Percentiles rank a stretch among this genome's conserved stretches.
Conservation (phyloP, 1,140 invertebrate species). For the Atta cephalotes region DNA sequence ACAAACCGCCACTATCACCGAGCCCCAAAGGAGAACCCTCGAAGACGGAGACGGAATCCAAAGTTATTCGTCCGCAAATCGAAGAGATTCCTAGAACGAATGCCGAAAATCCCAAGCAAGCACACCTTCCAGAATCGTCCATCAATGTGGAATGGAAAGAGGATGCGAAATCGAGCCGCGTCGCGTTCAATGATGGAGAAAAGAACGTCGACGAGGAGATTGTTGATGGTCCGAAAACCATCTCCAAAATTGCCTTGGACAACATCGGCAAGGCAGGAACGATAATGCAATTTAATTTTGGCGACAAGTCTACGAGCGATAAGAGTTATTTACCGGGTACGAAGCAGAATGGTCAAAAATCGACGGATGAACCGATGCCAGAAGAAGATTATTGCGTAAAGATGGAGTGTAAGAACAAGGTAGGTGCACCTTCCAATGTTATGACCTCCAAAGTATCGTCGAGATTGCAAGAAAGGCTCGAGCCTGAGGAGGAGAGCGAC, state of each 20-base stretch:
- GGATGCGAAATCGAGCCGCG: slow-evolving; percentile 67
- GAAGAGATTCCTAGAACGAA: slow-evolving; percentile 5
- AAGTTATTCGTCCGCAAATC: background rate
- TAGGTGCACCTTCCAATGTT: slow-evolving; percentile 12
- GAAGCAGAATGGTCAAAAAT: slow-evolving; percentile 80
- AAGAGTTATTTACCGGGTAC: slow-evolving; percentile 86
- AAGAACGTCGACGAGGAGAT: slow-evolving; percentile 60
- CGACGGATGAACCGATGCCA: slow-evolving; percentile 25
- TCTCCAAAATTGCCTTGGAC: slow-evolving; percentile 88
- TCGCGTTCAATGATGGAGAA: slow-evolving; percentile 39
- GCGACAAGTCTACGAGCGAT: slow-evolving; percentile 67
- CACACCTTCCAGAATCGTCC: slow-evolving; percentile 31
- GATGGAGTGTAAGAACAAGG: slow-evolving; percentile 47
- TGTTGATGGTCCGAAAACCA: slow-evolving; percentile 82
- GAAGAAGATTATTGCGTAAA: slow-evolving; percentile 24
- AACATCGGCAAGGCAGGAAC: slow-evolving; percentile 90
- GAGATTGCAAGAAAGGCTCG: slow-evolving; percentile 69
- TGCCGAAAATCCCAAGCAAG: slow-evolving; percentile 26
- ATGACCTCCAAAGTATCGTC: slow-evolving; percentile 12
- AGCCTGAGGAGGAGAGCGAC: slow-evolving; percentile 54
- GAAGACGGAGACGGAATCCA: slow-evolving; percentile 44
- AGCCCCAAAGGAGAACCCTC: slow-evolving; percentile 64
- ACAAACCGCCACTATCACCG: slow-evolving; percentile 62
- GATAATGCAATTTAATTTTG: slow-evolving; percentile 89
- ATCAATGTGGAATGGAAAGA: slow-evolving; percentile 21